Conservation (phyloP, 2,888 invertebrate species). For the Fabriciana adippe region DNA sequence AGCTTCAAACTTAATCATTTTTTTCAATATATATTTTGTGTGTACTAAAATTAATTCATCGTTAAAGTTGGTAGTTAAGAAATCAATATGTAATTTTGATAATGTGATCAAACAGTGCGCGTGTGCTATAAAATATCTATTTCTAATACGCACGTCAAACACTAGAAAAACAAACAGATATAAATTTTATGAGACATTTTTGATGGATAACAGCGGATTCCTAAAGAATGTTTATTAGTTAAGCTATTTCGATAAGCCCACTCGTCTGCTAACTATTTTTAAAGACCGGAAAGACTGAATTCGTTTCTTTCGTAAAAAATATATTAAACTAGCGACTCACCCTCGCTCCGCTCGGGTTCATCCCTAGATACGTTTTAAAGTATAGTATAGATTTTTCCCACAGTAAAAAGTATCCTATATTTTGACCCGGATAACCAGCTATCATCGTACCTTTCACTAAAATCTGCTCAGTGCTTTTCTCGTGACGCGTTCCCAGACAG, state of each 20-base stretch:
- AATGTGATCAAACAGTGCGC: slow-evolving; percentile 16
- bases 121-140: slow-evolving; percentile 38
- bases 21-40: too few species aligned
- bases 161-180: slow-evolving; percentile 40
- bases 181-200: slow-evolving; percentile 42
- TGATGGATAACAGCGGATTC: slow-evolving; percentile 36
- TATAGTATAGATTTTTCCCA: too few species aligned
- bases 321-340: neutral
- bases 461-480: too few species aligned
- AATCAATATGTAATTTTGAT: neutral
- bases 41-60: too few species aligned
- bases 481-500: too few species aligned
- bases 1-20: too few species aligned
- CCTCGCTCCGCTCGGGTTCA: too few species aligned
- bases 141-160: slow-evolving; percentile 44
- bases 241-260: slow-evolving; percentile 36
- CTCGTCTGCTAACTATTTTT: slow-evolving; percentile 3
- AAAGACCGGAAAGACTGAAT: slow-evolving; percentile 12
- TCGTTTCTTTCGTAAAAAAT: neutral
- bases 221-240: slow-evolving; percentile 41
- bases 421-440: too few species aligned
- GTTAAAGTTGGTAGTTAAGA: neutral
- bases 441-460: too few species aligned
- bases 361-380: too few species aligned
- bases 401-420: too few species aligned